Conservation (phyloP, 2,113 vertebrate species). For the Pachycephala philippinensis region DNA sequence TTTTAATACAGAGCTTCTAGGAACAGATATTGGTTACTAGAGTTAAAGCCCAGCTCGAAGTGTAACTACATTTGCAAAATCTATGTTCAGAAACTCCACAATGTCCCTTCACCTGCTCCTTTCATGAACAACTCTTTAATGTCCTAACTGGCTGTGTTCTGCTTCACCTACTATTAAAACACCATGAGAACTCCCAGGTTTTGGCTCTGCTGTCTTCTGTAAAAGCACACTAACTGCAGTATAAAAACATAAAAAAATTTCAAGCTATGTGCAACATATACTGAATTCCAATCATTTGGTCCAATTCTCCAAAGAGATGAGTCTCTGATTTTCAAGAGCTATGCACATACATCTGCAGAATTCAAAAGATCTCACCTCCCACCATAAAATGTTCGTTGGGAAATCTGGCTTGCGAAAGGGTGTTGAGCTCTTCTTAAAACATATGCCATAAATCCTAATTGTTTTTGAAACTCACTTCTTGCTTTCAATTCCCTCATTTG, state of each 20-base stretch:
- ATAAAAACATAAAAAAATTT: not conserved
- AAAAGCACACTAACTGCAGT: not conserved
- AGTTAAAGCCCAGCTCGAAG: not conserved
- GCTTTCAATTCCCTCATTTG: not conserved
- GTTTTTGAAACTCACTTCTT: slow-evolving; percentile 6
- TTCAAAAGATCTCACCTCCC: not conserved
- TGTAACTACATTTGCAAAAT: not conserved
- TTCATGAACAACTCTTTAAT: not conserved
- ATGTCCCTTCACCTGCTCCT: not conserved
- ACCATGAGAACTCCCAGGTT: not conserved
- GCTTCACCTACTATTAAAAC: not conserved
- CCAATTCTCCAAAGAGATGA: not conserved
- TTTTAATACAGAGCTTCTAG: not conserved
- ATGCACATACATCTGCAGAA: not conserved
- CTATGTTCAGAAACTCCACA: not conserved
- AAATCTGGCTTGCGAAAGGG: not conserved
- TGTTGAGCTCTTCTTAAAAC: slow-evolving; percentile 25
- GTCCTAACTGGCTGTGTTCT: not conserved
- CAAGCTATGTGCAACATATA: not conserved
- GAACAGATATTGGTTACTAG: not conserved
- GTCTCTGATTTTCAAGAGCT: not conserved
- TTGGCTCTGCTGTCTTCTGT: not conserved
- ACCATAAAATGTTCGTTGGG: not conserved
- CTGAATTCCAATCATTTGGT: not conserved
- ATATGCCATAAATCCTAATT: not conserved